Percentiles rank a stretch among this genome's conserved stretches.
Conservation (phyloP, 2,113 vertebrate genomes). For the Rynchops niger region DNA sequence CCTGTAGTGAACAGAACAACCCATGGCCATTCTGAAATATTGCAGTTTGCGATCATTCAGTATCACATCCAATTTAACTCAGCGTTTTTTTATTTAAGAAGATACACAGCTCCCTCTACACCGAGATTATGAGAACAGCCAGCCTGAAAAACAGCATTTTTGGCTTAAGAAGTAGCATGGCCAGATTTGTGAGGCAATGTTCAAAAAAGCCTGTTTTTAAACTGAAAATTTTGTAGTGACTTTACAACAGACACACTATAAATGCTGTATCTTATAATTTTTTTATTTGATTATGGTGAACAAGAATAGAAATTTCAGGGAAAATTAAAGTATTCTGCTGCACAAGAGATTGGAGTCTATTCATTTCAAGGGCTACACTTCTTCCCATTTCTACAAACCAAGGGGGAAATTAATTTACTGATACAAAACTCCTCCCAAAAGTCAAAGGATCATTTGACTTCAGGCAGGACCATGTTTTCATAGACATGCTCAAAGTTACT, state of each 20-base stretch:
- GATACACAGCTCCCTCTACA: neutral
- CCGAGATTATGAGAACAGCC: neutral
- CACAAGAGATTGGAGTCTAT: neutral
- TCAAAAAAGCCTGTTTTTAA: neutral
- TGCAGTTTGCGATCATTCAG: neutral
- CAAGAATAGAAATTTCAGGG: neutral
- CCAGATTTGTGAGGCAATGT: neutral
- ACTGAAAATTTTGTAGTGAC: neutral
- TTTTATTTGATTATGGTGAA: neutral
- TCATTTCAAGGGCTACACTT: neutral
- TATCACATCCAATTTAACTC: neutral
- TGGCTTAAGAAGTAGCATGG: neutral
- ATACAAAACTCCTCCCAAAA: neutral
- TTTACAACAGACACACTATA: neutral
- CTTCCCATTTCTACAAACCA: neutral
- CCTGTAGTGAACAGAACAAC: neutral
- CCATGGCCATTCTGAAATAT: neutral
- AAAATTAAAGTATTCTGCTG: neutral
- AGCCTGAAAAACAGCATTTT: neutral
- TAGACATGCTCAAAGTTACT: neutral
- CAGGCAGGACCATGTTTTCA: neutral
- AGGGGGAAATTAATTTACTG: neutral
- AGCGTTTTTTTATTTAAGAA: neutral
- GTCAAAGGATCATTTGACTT: neutral
- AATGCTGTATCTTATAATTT: neutral